Evolutionary conservation across 2,888 invertebrate species (phyloP), one percentile per base, ranked within the genome.

Genomic region (Timema podura): DNA sequence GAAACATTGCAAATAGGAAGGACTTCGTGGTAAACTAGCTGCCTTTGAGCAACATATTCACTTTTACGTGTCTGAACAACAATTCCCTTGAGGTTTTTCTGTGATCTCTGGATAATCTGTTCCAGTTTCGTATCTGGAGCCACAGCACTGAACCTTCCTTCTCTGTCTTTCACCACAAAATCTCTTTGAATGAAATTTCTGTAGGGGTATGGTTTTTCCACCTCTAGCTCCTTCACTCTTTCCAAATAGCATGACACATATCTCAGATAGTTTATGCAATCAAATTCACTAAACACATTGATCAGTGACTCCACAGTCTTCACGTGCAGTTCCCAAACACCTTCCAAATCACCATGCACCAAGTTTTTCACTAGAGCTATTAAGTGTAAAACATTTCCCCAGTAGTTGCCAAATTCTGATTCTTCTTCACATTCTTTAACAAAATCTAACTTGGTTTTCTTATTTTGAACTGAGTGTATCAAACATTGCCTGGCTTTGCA

Each of bases 341-440:
- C 30, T 11, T 57, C 57, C 8, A 13, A 9, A n/a, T 57, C 57
- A 57, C 9, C 57, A 11, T 57, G 57, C 0, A 30, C 57, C 46
- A 15, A 46, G 45, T 45, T 65, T 46, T 48, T 64, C 64, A 64
- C 15, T 47, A 47, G 13, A 11, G 47, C 64, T 64, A 47, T 64
- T 64, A 8, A 46, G 47, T 45, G 47, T 65, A 65, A 65, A 16
- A 46, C 54, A 54, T 54, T 54, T 54, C 54, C 54, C 54, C 54
- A 54, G 54, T 54, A 54, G 1, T 54, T 54, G 1, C 54, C 3
- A 54, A 10, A 6, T 54, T 54, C n/a, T 13, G 5, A 54, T 54
- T 54, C 6, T 54, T 54, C 54, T 54, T 54, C 54, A 10, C 54
- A 54, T 30, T 30, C 30, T 2, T 30, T 30, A 3, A 30, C 30